Base-by-base conservation (phyloP, 1,140 invertebrate genomes). In the Alviniconcha marisindica region DNA sequence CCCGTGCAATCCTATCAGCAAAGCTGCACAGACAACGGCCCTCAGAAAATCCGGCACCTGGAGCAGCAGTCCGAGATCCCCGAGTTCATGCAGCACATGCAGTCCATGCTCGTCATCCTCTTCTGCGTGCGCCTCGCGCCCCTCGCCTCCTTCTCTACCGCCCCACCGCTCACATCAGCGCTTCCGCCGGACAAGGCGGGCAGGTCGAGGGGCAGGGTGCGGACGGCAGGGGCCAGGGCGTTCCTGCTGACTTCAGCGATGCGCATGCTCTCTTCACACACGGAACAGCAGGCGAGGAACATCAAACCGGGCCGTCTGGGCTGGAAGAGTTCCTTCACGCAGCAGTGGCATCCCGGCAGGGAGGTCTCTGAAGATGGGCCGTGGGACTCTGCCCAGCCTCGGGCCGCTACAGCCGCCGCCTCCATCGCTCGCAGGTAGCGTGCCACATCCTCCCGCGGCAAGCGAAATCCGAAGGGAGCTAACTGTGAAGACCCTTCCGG, bases 91-190 rank as follows among this genome's bases (percentile, higher is more conserved):
- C 69, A 71, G 36, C 69, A 71, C 69, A 71, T 71, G 69, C 69
- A 71, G 69, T 71, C 69, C 69, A 71, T 24, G 69, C 69, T 71
- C 4, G 69, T 40, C 33, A 71, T 71, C 69, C 69, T 71, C 38
- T 71, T 71, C 69, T 12, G 7, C 36, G 36, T 33, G n/a, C 2
- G 63, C 28, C 4, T 14, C 18, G 69, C n/a, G n/a, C n/a, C 15
- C 36, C 7, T 24, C 56, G 24, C 24, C 24, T 5, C 15, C 56
- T 24, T 60, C 56, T 24, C 15, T 18, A 21, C 36, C 33, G 40
- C 12, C 3, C 18, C 36, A 5, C 40, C 24, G 63, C 28, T 31
- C 28, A 66, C 33, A 24, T 71, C 69, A 71, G 18, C 15, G 36
- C 36, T 40, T 10, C 5, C 36, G 69, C 24, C 36, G 36, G 2